A percentile compares a stretch with the other conserved stretches of the same genome.
Conservation (phyloP, 2,797 vertebrate species). For the Anguilla pacifica region DNA sequence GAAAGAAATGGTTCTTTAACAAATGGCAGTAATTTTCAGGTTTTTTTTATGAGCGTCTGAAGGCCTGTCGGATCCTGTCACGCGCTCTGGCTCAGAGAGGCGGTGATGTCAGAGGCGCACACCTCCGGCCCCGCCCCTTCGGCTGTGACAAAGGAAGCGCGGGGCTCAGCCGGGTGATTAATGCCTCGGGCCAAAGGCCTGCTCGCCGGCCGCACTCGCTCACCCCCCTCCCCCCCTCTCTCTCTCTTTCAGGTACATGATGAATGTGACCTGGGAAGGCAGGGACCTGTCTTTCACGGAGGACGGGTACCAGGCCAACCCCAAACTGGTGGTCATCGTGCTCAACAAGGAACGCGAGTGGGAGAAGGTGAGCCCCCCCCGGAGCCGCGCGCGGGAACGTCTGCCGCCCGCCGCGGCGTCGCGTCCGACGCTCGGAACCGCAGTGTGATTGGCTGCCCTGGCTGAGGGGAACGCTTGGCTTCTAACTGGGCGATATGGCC, state of each 20-base stretch:
- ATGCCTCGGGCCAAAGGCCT: slow-evolving; percentile 49
- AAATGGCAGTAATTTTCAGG: background rate
- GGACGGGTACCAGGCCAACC: slow-evolving; percentile 92
- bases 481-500: background rate
- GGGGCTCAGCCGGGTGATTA: slow-evolving; percentile 13
- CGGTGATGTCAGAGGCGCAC: too few relatives aligned
- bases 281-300: slow-evolving; percentile 96
- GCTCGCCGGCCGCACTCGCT: slow-evolving; percentile 55
- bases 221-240: slow-evolving; percentile 32
- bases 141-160: background rate
- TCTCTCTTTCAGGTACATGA: slow-evolving; percentile 87
- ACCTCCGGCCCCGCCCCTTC: background rate
- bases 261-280: slow-evolving; percentile 96
- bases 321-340: slow-evolving; percentile 92
- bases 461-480: too few relatives aligned
- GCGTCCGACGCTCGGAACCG: too few relatives aligned
- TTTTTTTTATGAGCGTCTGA: background rate
- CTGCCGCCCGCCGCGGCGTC: too few relatives aligned
- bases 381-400: background rate
- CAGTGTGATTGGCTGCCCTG: background rate
- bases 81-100: too few relatives aligned
- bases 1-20: background rate
- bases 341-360: slow-evolving; percentile 92
- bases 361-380: slow-evolving; percentile 85
- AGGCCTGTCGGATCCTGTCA: background rate